Conservation (phyloP, 35 echinoderm and acorn worm species). For the Acanthaster planci region DNA sequence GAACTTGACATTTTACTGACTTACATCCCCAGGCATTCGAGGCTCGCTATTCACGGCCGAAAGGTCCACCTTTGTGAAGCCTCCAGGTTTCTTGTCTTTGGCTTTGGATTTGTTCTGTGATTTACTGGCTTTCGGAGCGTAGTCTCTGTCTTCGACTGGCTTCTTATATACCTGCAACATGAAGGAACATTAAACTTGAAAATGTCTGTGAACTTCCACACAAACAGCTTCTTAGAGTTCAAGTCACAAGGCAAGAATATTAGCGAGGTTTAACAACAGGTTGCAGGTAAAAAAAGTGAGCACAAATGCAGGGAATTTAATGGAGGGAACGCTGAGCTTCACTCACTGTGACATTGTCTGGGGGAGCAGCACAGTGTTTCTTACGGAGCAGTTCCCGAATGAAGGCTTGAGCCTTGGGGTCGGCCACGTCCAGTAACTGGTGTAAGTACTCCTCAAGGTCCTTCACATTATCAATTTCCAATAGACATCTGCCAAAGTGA, state of each 20-base stretch:
- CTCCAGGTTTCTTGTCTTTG: not conserved
- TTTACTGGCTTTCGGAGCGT: not conserved
- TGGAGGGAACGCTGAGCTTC: not conserved
- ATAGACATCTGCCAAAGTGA: not conserved
- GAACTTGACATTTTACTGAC: not conserved
- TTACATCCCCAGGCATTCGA: conserved; percentile 16
- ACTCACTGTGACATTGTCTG: conserved; percentile 9
- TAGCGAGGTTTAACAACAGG: no score
- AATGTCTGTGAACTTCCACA: no score
- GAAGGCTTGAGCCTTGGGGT: not conserved
- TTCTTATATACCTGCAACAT: conserved; percentile 4
- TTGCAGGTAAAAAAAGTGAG: no score
- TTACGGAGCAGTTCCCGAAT: conserved; percentile 7
- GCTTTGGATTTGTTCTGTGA: not conserved
- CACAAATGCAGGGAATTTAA: no score
- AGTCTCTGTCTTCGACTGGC: not conserved
- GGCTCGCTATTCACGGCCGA: not conserved
- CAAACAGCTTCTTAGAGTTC: no score
- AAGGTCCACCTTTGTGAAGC: not conserved
- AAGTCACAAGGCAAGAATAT: no score
- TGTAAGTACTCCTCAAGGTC: conserved; percentile 2
- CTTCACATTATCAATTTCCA: not conserved
- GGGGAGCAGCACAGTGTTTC: not conserved
- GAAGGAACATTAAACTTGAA: no score
- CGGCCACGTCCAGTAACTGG: not conserved